Evolutionary conservation across 2,888 invertebrate genomes (phyloP).

Genomic region (Apotomis betuletana): DNA sequence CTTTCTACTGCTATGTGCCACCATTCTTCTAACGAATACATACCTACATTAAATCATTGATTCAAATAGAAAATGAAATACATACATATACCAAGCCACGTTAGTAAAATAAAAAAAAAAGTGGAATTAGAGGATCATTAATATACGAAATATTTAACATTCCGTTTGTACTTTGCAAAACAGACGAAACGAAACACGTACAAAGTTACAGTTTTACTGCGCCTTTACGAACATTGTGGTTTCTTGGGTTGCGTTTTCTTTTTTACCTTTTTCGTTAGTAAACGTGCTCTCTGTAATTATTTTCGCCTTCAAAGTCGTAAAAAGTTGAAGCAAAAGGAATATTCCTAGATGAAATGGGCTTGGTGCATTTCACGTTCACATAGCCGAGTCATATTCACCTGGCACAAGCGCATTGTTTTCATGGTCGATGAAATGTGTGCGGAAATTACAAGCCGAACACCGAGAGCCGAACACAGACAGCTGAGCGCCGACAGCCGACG

Average conservation of each 20-base stretch:
- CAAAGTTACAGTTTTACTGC: constrained; percentile 5
- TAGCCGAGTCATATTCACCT: background rate
- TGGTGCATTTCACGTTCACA: background rate
- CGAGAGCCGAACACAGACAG: constrained; percentile 1
- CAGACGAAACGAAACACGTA: background rate
- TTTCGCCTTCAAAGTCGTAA: constrained; percentile 4
- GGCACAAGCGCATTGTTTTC: constrained; percentile 22
- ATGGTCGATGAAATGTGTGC: constrained; percentile 5
- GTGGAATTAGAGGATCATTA: background rate
- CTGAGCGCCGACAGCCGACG: constrained; percentile 11
- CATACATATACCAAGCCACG: no score
- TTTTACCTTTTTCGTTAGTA: constrained; percentile 5
- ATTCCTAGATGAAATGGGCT: background rate
- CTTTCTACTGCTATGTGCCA: no score
- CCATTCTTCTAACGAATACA: no score
- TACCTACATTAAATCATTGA: no score
- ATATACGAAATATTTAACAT: background rate
- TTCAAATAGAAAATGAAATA: no score
- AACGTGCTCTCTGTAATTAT: background rate
- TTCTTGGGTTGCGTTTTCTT: constrained; percentile 9
- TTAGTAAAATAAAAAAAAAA: background rate
- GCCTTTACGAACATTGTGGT: constrained; percentile 15
- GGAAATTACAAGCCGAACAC: constrained; percentile 29
- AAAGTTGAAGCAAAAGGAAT: background rate
- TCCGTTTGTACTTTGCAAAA: background rate